Percentiles rank a stretch among this genome's conserved stretches.
phyloP scores from a whole-genome alignment of 2,113 vertebrate genomes.

The Chrysochloris asiatica region DNA sequence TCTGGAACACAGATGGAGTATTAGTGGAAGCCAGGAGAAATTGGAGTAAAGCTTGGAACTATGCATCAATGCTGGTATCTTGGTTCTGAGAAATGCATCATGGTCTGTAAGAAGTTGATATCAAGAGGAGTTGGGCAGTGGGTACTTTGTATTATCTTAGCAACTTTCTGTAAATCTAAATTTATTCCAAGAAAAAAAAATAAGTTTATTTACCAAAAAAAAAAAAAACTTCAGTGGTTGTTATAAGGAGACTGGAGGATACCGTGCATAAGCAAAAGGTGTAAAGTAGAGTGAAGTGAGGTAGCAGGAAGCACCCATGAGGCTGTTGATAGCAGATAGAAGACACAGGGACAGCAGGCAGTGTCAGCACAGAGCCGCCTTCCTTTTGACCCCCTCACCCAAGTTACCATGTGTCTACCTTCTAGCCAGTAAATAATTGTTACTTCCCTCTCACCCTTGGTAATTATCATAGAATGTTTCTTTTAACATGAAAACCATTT shows the following conservation, averaged over 20 bases:
- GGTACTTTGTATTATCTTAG: neutral
- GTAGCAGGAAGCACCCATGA: neutral
- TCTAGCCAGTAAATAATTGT: too few relatives aligned
- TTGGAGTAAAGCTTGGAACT: neutral
- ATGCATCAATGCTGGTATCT: too few relatives aligned
- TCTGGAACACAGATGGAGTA: neutral
- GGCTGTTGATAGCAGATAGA: neutral
- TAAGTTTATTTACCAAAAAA: neutral
- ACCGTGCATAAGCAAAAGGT: neutral
- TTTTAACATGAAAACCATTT: too few relatives aligned
- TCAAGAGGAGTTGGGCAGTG: neutral
- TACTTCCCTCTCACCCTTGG: too few relatives aligned
- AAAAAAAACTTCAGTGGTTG: neutral
- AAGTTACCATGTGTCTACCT: too few relatives aligned
- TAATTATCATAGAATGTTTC: too few relatives aligned
- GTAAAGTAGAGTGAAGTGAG: neutral
- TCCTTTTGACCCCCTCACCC: too few relatives aligned
- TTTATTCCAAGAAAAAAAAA: neutral
- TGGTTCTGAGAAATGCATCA: neutral
- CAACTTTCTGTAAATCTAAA: neutral
- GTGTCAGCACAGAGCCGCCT: neutral
- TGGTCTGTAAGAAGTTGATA: neutral
- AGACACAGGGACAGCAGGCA: neutral
- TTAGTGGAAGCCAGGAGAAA: neutral
- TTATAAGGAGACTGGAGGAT: neutral